Conservation (phyloP, 2,797 vertebrate genomes). For the Buceros bicornis region DNA sequence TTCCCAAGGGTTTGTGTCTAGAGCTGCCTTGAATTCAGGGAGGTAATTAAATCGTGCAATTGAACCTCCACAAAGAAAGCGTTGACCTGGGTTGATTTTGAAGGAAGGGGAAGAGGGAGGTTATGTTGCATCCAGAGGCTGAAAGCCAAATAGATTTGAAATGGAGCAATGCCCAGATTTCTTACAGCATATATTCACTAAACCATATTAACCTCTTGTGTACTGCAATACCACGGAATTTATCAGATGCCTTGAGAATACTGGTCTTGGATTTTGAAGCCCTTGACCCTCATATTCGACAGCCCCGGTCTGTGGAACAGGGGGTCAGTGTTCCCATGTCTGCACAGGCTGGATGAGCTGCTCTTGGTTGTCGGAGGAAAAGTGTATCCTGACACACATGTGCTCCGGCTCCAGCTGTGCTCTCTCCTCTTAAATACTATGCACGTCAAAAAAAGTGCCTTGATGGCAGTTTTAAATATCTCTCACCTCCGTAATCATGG, state of each 20-base stretch:
- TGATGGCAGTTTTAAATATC: neutral
- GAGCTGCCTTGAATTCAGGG: neutral
- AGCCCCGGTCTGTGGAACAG: neutral
- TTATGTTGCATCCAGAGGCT: constrained; percentile 33
- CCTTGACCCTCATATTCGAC: neutral
- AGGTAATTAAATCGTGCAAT: neutral
- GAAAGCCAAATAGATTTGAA: constrained; percentile 44
- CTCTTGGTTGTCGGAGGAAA: neutral
- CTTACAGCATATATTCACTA: constrained; percentile 25
- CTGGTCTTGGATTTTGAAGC: neutral
- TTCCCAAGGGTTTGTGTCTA: neutral
- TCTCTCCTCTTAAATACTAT: constrained; percentile 10
- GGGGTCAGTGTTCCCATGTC: neutral
- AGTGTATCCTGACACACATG: neutral
- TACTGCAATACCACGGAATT: neutral
- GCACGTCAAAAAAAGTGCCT: neutral
- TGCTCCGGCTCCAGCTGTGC: constrained; percentile 20
- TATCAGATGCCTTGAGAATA: constrained; percentile 20
- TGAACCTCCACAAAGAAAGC: constrained; percentile 38
- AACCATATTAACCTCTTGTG: constrained; percentile 40
- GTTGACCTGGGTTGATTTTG: constrained; percentile 31
- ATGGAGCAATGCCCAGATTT: constrained; percentile 63
- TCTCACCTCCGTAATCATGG: constrained; percentile 12
- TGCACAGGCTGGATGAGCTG: neutral
- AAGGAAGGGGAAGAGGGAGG: constrained; percentile 14